Conservation (phyloP, 2,797 vertebrate genomes). For the Perodicticus potto region DNA sequence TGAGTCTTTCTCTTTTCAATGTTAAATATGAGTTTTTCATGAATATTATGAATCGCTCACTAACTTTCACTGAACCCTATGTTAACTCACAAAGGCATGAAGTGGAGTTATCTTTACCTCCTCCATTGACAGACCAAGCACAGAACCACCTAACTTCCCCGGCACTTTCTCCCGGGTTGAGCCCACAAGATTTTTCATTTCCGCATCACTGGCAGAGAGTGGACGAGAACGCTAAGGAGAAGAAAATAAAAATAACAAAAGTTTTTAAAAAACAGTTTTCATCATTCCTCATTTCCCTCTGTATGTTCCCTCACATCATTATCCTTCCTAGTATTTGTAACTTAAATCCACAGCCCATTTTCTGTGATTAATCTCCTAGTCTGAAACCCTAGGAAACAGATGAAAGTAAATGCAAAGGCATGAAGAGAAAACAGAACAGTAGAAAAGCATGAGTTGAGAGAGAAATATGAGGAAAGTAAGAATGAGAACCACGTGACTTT, state of each 20-base stretch:
- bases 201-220: conserved; percentile 90
- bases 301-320: conserved; percentile 34
- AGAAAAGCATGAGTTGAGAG: background rate
- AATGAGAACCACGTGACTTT: background rate
- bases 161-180: conserved; percentile 89
- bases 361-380: conserved; percentile 42
- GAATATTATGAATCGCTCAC: conserved; percentile 7
- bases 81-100: conserved; percentile 48
- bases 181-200: conserved; percentile 87
- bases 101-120: conserved; percentile 90
- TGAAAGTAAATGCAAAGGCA: conserved; percentile 16
- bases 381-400: conserved; percentile 49
- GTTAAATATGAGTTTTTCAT: background rate
- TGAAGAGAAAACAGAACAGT: conserved; percentile 7
- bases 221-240: conserved; percentile 89
- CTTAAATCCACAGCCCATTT: conserved; percentile 66
- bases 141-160: conserved; percentile 89
- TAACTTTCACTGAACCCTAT: background rate
- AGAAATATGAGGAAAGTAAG: background rate
- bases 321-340: conserved; percentile 14
- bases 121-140: conserved; percentile 93
- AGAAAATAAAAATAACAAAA: conserved; percentile 66
- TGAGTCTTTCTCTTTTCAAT: background rate
- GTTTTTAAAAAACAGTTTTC: background rate
- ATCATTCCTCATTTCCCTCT: conserved; percentile 33